Evolutionary conservation across 2,797 vertebrate genomes (phyloP).

Genomic region (Sarcoramphus papa): DNA sequence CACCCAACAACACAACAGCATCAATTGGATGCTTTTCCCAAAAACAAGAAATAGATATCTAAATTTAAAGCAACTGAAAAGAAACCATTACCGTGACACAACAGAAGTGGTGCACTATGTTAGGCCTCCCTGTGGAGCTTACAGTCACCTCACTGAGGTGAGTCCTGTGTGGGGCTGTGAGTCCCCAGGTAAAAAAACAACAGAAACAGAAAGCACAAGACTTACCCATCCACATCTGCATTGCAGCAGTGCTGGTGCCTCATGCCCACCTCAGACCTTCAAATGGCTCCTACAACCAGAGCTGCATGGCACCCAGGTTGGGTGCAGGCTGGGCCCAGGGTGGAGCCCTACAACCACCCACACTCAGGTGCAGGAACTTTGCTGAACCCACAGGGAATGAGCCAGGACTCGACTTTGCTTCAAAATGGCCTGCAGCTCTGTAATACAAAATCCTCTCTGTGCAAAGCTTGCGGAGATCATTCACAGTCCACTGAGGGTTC

Average conservation of each 20-base stretch:
- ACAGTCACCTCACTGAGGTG: not conserved
- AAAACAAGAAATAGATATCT: not conserved
- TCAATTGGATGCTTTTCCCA: not conserved
- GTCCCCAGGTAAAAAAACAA: not conserved
- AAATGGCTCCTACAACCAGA: fast-evolving
- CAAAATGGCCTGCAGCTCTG: not conserved
- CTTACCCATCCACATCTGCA: not conserved
- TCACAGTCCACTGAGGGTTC: fast-evolving
- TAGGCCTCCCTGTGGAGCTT: not conserved
- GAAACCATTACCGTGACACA: not conserved
- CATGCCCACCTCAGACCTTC: not conserved
- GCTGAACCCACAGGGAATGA: not conserved
- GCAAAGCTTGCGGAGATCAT: too few relatives aligned
- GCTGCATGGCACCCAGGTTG: too few relatives aligned
- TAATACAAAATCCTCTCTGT: fast-evolving
- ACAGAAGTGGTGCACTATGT: fast-evolving
- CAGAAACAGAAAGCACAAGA: not conserved
- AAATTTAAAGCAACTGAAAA: not conserved
- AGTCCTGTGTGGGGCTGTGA: fast-evolving
- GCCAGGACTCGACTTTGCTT: not conserved
- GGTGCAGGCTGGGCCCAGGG: fast-evolving
- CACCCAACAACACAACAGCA: not conserved
- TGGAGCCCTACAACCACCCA: fast-evolving
- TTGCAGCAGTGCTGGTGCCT: not conserved
- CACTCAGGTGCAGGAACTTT: not conserved